phyloP scores from a whole-genome alignment of 1,140 invertebrate species.

The Pantala flavescens region DNA sequence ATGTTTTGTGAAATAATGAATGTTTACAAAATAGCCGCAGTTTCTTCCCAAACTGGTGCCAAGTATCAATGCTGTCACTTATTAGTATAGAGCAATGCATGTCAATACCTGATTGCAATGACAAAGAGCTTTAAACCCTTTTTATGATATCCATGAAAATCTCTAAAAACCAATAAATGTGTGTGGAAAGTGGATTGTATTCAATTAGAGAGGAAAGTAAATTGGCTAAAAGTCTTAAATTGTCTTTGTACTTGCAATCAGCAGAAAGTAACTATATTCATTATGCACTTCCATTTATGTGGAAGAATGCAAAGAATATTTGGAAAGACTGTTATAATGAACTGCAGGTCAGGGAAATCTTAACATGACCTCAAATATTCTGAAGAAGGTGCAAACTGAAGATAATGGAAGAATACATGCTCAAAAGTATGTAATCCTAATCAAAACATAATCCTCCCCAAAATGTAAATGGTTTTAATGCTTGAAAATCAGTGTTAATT shows the following conservation, averaged over 20 bases:
- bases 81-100: neutral
- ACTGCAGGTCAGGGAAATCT: neutral
- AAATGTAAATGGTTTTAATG: too few relatives aligned
- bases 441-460: too few relatives aligned
- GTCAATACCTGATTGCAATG: slow-evolving; percentile 5
- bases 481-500: neutral
- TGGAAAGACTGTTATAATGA: neutral
- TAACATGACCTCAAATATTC: neutral
- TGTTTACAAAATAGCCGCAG: slow-evolving; percentile 5
- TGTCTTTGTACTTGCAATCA: neutral
- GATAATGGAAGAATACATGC: too few relatives aligned
- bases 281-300: neutral
- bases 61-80: neutral
- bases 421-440: too few relatives aligned
- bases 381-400: too few relatives aligned
- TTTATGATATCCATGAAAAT: neutral
- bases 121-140: neutral
- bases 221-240: too few relatives aligned
- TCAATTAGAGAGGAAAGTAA: too few relatives aligned
- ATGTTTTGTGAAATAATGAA: neutral
- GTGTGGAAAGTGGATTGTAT: neutral
- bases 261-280: neutral
- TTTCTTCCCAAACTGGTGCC: slow-evolving; percentile 7
- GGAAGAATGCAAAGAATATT: neutral
- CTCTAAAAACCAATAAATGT: neutral